Evolutionary conservation across 2,113 vertebrate genomes (phyloP), one percentile per base, ranked within the genome.

Genomic region (Sigmodon hispidus): DNA sequence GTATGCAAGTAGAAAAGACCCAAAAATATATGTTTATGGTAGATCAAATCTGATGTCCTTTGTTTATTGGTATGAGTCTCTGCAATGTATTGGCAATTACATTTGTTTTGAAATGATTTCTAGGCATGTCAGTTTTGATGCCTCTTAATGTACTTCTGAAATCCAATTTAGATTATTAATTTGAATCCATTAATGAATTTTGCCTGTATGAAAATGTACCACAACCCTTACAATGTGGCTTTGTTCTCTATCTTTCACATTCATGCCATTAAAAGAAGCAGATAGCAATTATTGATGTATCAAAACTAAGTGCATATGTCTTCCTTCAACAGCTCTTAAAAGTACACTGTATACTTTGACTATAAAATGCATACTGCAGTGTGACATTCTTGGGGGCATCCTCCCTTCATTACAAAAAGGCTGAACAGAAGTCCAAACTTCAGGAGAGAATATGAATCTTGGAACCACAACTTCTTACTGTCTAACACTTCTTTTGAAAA

Each of bases 401-500:
- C 69, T 81, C 61, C 61, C 61, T 31, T 15, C 57, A 29, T 63
- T 45, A 52, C 24, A 16, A 59, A 72, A 88, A 21, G 57, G 15
- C 52, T 80, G 76, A 84, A 94, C 1, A 87, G 69, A 34, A 95
- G 70, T 79, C 89, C 94, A 87, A 50, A 45, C 50, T 91, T 80
- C 73, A 87, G 91, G 34, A 69, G 61, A 89, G n/a, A 95, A 91
- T 52, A 77, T 12, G 16, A 50, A 36, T 94, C 55, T 77, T 57
- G 73, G 72, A 96, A 87, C 84, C 19, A 94, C 7, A 96, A 43
- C 31, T 87, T 89, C 24, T 91, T 85, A 73, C 70, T 65, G 77
- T 75, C 43, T 90, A 65, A 93, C 70, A 73, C 43, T 52, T 90
- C 72, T 90, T 95, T 94, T 93, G 55, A 87, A 92, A 79, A 91